These are phyloP conservation scores for Ceratina japonica DNA, from an alignment of 1,140 invertebrate genomes.

Conservation along the genomic window DNA sequence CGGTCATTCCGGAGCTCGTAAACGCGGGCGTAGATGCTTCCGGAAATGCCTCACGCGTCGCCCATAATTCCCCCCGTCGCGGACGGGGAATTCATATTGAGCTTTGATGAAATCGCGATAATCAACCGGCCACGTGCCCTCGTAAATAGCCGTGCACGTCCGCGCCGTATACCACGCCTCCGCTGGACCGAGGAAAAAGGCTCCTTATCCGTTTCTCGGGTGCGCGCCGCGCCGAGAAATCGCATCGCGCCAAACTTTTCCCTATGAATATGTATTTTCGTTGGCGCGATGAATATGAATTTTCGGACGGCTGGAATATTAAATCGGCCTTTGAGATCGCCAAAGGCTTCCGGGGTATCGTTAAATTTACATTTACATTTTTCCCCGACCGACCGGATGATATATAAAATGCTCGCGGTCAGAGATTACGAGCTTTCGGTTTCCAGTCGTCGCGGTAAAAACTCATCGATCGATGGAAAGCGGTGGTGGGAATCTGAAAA, in stretches of 20 bases:
- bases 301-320: background rate
- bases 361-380: background rate
- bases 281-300: too few species aligned
- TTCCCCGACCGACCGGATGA: background rate
- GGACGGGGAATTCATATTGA: constrained; percentile 45
- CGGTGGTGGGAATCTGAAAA: background rate
- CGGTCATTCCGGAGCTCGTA: constrained; percentile 2
- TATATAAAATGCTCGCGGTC: too few species aligned
- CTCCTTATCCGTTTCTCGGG: background rate
- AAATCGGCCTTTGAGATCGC: background rate
- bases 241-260: background rate
- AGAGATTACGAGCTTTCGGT: too few species aligned
- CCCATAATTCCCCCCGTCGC: constrained; percentile 44
- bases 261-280: too few species aligned
- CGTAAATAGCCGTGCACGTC: constrained; percentile 17
- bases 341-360: background rate
- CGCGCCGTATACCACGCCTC: constrained; percentile 13
- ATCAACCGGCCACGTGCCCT: background rate
- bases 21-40: background rate
- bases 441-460: too few species aligned
- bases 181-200: too few species aligned
- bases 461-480: too few species aligned
- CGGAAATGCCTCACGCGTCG: constrained; percentile 24
- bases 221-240: background rate
- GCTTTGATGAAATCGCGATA: constrained; percentile 34